Conservation (phyloP, 1,140 invertebrate genomes). For the Drosophila burlai region DNA sequence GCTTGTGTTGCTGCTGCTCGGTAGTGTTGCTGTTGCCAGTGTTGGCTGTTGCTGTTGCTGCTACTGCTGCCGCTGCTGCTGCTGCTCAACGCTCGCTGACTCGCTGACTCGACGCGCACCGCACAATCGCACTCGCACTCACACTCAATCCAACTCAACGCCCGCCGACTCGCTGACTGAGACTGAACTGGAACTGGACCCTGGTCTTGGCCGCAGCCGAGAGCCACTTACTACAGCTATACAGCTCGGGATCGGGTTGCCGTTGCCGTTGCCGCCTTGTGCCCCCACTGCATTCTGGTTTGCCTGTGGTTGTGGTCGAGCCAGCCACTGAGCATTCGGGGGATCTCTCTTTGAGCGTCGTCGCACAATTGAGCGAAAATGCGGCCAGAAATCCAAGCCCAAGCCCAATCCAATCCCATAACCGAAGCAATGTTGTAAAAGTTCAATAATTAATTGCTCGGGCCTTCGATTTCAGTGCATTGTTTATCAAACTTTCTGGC, state of each 20-base stretch:
- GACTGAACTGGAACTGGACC: constrained; percentile 53
- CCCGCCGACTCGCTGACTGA: constrained; percentile 57
- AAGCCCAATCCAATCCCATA: constrained; percentile 34
- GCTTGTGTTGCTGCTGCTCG: constrained; percentile 30
- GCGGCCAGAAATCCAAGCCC: background rate
- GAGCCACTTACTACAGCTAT: constrained; percentile 46
- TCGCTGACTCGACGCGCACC: constrained; percentile 57
- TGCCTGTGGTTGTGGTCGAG: constrained; percentile 55
- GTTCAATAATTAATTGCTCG: constrained; percentile 78
- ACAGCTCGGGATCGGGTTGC: constrained; percentile 40
- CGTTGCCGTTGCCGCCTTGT: constrained; percentile 31
- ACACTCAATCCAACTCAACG: constrained; percentile 73
- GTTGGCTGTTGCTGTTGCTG: constrained; percentile 24
- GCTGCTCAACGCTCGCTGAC: constrained; percentile 53
- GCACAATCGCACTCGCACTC: constrained; percentile 42
- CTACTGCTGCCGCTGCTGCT: constrained; percentile 22
- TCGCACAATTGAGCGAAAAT: constrained; percentile 62
- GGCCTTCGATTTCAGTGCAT: constrained; percentile 63
- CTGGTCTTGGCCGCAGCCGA: constrained; percentile 34
- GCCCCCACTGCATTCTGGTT: constrained; percentile 55
- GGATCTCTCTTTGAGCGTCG: constrained; percentile 28
- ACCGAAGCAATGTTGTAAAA: constrained; percentile 64
- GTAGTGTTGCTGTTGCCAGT: constrained; percentile 22
- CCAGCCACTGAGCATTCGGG: constrained; percentile 50
- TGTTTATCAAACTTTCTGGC: constrained; percentile 54